A percentile compares a stretch with the other conserved stretches of the same genome.
Evolutionary conservation across 2,797 vertebrate genomes (phyloP).

Genomic region (Anguilla megastoma): DNA sequence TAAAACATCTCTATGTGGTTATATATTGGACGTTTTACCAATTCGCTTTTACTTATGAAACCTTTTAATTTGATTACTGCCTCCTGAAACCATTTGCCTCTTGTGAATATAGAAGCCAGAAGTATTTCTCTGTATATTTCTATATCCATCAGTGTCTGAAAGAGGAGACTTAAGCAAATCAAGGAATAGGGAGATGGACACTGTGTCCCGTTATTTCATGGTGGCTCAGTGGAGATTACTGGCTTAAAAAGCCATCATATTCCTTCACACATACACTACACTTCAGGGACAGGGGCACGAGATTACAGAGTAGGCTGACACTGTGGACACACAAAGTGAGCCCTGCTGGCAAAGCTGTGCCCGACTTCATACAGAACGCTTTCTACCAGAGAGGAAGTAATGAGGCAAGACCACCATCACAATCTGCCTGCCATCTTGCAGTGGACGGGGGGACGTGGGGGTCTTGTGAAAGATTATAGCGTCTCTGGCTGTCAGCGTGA

Average conservation of each 20-base stretch:
- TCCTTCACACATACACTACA: neutral
- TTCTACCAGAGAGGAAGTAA: neutral
- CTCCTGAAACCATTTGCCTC: neutral
- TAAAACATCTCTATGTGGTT: neutral
- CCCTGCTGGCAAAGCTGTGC: neutral
- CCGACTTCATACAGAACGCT: neutral
- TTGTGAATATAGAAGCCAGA: neutral
- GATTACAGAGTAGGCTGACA: conserved; percentile 40
- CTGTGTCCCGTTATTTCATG: neutral
- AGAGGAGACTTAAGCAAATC: neutral
- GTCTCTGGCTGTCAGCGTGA: conserved; percentile 53
- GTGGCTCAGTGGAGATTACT: neutral
- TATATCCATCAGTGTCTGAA: neutral
- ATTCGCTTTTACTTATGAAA: neutral
- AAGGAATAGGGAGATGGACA: neutral
- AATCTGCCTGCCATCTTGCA: neutral
- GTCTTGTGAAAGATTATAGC: conserved; percentile 29
- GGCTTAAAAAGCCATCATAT: neutral
- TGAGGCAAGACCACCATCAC: neutral
- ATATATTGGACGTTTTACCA: neutral
- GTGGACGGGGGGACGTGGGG: conserved; percentile 20
- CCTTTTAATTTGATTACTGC: conserved; percentile 5
- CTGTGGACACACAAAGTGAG: conserved; percentile 34
- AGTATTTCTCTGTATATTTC: neutral
- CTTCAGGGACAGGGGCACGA: conserved; percentile 21